Percentiles rank a stretch among this genome's conserved stretches.
These are phyloP conservation scores for Sebastes nivosus DNA, from an alignment of 2,797 vertebrate genomes.

Conservation along the genomic window DNA sequence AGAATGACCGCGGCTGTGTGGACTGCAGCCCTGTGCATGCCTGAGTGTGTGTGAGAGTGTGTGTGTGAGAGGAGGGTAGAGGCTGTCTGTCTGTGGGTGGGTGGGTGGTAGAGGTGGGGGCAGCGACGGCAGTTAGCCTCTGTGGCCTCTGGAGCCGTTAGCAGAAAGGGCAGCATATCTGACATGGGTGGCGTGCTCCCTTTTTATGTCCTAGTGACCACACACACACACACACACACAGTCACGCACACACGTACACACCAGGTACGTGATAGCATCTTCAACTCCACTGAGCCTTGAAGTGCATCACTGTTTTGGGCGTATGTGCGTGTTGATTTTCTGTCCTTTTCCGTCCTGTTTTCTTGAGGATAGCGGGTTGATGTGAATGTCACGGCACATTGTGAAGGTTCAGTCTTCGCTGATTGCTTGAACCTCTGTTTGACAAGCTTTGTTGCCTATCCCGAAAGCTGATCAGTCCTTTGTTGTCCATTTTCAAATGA, in stretches of 20 bases:
- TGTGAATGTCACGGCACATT: constrained; percentile 37
- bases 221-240: constrained; percentile 4
- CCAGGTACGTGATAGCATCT: constrained; percentile 57
- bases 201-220: constrained; percentile 69
- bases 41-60: constrained; percentile 1
- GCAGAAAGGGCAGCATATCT: constrained; percentile 84
- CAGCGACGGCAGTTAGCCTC: constrained; percentile 79
- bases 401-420: constrained; percentile 8
- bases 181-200: constrained; percentile 67
- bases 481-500: background rate
- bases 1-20: constrained; percentile 50
- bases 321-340: constrained; percentile 7
- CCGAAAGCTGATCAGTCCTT: background rate
- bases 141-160: constrained; percentile 81
- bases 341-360: background rate
- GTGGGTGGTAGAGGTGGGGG: constrained; percentile 38
- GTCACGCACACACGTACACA: constrained; percentile 26
- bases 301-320: constrained; percentile 9
- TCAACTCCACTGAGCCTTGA: constrained; percentile 31
- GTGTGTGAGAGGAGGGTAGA: constrained; percentile 17
- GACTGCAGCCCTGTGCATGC: constrained; percentile 15
- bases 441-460: background rate
- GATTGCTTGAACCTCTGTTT: background rate
- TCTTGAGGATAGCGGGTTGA: background rate
- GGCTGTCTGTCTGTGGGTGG: constrained; percentile 3